Evolutionary conservation across 2,797 vertebrate genomes (phyloP), one percentile per base, ranked within the genome.

Genomic region (Manis crassicaudata): DNA sequence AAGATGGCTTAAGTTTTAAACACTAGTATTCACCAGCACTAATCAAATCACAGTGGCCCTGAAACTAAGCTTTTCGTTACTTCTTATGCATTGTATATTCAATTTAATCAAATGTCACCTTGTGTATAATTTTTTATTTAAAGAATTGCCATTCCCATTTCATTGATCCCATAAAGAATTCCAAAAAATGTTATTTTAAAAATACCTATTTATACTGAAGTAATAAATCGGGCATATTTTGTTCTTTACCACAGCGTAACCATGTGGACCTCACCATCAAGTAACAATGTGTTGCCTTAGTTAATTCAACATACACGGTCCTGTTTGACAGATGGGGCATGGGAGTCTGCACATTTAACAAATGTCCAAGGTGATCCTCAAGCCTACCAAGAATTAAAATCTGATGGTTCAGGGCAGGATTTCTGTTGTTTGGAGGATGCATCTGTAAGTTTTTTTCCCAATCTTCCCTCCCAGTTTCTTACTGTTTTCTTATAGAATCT

Each of bases 1-100:
- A 89, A 91, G 10, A 90, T 62, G 16, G 37, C 25, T 95, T 81
- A 76, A 72, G 92, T 91, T 92, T 94, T 92, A 62, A 92, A 63
- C 46, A 88, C 50, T 75, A 92, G 63, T 29, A 65, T 91, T 94
- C 37, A 88, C 5, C 25, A 92, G 13, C 32, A 77, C 83, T 92
- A 92, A 92, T 79, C 35, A 88, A 91, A 75, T 91, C 43, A 35
- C 23, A 73, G 10, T 81, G 14, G 20, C 17, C 21, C 14, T 37
- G 13, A 79, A 88, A 84, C 29, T 76, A 92, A 84, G 29, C 40
- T 82, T 88, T 88, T 37, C 29, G 14, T 60, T 83, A 63, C 16
- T 75, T 40, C 23, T 79, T 43, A 65, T 54, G 56, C 54, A n/a
- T 91, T 62, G 18, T 35, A 79, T 54, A 67, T 52, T 72, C 40